Conservation (phyloP, 2,888 invertebrate species). For the Phortica magna region DNA sequence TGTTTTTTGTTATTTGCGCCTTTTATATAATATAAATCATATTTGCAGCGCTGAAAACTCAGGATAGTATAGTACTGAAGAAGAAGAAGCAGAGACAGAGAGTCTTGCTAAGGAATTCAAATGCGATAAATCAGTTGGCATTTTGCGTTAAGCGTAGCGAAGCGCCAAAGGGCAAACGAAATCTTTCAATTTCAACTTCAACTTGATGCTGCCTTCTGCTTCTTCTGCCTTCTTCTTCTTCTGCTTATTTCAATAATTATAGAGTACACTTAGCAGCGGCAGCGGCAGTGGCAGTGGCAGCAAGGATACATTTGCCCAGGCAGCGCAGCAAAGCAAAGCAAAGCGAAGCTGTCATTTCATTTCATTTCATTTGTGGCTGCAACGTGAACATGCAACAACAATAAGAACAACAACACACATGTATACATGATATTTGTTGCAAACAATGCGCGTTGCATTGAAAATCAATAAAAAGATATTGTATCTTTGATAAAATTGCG, state of each 20-base stretch:
- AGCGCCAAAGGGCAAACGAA: slow-evolving; percentile 5
- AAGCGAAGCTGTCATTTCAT: slow-evolving; percentile 21
- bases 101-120: slow-evolving; percentile 1
- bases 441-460: neutral
- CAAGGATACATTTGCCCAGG: neutral
- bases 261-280: neutral
- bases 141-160: slow-evolving; percentile 12
- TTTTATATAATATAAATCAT: no score
- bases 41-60: no score
- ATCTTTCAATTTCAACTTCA: slow-evolving; percentile 27
- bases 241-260: slow-evolving; percentile 25
- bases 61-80: no score
- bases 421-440: neutral
- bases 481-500: slow-evolving; percentile 7
- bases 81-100: no score
- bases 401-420: neutral
- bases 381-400: neutral
- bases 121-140: slow-evolving; percentile 29
- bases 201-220: no score
- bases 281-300: neutral
- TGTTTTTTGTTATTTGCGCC: no score
- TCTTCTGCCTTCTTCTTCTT: no score
- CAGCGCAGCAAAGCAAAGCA: neutral
- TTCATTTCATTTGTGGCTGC: slow-evolving; percentile 23
- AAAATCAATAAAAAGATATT: slow-evolving; percentile 22